phyloP scores from a whole-genome alignment of 2,797 vertebrate genomes.

The Atherinosoma microstoma region DNA sequence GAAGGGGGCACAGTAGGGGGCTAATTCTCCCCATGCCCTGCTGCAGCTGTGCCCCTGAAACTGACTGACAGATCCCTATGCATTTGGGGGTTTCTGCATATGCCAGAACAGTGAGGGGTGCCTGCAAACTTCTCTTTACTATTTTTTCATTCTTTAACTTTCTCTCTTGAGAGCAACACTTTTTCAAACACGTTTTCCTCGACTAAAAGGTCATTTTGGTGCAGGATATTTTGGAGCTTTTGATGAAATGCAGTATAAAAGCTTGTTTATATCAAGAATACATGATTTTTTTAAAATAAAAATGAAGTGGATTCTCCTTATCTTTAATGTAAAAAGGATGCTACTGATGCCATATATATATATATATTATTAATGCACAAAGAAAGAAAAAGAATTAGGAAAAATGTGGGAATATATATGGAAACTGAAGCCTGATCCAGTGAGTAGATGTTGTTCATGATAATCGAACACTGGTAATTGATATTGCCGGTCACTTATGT shows the following conservation, averaged over 20 bases:
- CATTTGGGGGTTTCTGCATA: constrained; percentile 80
- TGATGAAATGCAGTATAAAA: background rate
- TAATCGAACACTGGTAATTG: background rate
- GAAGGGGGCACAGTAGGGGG: constrained; percentile 90
- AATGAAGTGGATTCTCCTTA: background rate
- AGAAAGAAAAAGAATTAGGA: background rate
- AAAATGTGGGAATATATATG: background rate
- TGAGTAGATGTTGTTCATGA: background rate
- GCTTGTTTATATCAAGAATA: background rate
- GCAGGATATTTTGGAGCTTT: background rate
- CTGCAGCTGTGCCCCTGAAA: constrained; percentile 94
- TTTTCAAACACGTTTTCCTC: background rate
- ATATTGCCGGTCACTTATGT: background rate
- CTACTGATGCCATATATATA: background rate
- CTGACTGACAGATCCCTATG: constrained; percentile 92
- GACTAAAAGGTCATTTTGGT: constrained; percentile 31
- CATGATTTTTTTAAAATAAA: background rate
- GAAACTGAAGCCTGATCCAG: background rate
- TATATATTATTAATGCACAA: background rate
- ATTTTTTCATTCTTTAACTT: constrained; percentile 55
- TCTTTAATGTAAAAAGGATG: background rate
- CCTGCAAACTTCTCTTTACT: constrained; percentile 68
- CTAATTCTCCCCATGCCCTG: constrained; percentile 94
- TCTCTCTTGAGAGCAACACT: constrained; percentile 37
- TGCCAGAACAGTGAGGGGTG: constrained; percentile 86